Evolutionary conservation across 2,113 vertebrate genomes (phyloP).

Genomic region (Willisornis vidua): DNA sequence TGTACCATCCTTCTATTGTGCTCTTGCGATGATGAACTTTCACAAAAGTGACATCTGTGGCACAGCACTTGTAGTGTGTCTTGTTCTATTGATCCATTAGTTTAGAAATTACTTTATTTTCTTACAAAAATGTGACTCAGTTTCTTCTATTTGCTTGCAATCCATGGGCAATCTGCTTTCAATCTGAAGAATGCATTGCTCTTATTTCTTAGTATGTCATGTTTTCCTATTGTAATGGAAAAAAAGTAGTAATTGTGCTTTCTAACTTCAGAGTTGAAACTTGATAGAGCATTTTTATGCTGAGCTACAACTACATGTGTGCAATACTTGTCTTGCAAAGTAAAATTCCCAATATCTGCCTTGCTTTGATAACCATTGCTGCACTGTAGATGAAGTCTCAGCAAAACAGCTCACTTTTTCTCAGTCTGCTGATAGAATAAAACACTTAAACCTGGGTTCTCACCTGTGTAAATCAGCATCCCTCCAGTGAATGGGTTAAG

Average conservation of each 20-base stretch:
- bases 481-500: neutral
- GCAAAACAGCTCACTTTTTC: neutral
- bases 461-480: slow-evolving; percentile 31
- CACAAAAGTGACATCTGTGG: neutral
- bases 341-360: slow-evolving; percentile 22
- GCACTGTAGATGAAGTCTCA: slow-evolving; percentile 38
- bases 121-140: neutral
- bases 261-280: slow-evolving; percentile 44
- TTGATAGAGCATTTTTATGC: neutral
- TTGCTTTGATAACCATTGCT: slow-evolving; percentile 34
- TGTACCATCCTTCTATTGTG: neutral
- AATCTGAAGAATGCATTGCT: slow-evolving; percentile 31
- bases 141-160: slow-evolving; percentile 53
- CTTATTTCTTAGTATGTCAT: slow-evolving; percentile 22
- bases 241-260: slow-evolving; percentile 39
- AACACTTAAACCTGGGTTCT: slow-evolving; percentile 27
- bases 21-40: slow-evolving; percentile 30
- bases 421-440: slow-evolving; percentile 37
- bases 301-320: slow-evolving; percentile 35
- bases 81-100: slow-evolving; percentile 6
- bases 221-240: slow-evolving; percentile 11
- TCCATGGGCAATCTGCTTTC: neutral
- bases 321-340: slow-evolving; percentile 51
- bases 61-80: slow-evolving; percentile 1
- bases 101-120: slow-evolving; percentile 53